Percentiles rank a stretch among this genome's conserved stretches.
These are phyloP conservation scores for Polydrusus tereticollis DNA, from an alignment of 2,888 invertebrate genomes.

Conservation along the genomic window DNA sequence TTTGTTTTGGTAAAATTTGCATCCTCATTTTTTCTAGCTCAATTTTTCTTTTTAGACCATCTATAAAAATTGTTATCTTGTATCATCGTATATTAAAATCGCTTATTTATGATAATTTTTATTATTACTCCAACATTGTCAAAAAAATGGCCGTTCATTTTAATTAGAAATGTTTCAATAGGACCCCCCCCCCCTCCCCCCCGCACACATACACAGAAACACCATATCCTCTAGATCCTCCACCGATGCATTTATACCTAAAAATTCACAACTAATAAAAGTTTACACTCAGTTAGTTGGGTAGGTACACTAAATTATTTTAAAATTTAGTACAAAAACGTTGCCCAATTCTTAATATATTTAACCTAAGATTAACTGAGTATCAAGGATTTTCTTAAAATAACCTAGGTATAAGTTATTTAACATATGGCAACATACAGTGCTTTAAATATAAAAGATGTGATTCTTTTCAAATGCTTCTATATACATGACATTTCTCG, in stretches of 20 bases:
- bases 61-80: no score
- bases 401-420: constrained; percentile 50
- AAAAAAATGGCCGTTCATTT: no score
- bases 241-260: neutral
- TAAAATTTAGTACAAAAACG: constrained; percentile 35
- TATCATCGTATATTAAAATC: no score
- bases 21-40: no score
- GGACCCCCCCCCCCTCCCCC: no score
- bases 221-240: neutral
- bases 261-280: constrained; percentile 3
- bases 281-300: constrained; percentile 8
- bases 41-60: no score
- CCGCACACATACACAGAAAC: no score
- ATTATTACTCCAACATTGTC: no score
- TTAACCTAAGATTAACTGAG: constrained; percentile 37
- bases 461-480: constrained; percentile 55
- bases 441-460: constrained; percentile 57
- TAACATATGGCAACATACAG: constrained; percentile 60
- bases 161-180: no score
- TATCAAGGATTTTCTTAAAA: constrained; percentile 25
- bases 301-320: constrained; percentile 4
- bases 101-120: no score
- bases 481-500: constrained; percentile 33
- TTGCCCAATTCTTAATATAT: constrained; percentile 34
- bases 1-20: no score